Evolutionary conservation across 2,113 vertebrate genomes (phyloP).

Genomic region (Australoheros scitulus): DNA sequence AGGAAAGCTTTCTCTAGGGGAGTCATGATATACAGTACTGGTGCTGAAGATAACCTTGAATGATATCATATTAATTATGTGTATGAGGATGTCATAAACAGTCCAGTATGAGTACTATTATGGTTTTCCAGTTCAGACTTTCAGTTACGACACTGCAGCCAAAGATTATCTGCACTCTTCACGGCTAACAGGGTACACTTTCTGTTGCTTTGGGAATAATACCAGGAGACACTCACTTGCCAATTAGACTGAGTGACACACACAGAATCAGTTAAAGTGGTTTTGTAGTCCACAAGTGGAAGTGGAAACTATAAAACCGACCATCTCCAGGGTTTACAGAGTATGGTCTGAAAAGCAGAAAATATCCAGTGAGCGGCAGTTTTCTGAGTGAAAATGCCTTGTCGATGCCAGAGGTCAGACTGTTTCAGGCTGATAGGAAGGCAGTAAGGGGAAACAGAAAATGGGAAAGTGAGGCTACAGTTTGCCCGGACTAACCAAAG

Average conservation of each 20-base stretch:
- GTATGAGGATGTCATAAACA: rapidly evolving
- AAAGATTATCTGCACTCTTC: background rate
- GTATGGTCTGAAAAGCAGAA: background rate
- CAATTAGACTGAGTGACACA: background rate
- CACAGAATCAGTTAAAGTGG: background rate
- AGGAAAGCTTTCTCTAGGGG: rapidly evolving
- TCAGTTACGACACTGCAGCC: background rate
- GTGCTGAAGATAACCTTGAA: background rate
- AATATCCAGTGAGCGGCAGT: background rate
- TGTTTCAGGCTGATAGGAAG: background rate
- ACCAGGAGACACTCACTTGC: background rate
- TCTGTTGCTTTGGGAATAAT: background rate
- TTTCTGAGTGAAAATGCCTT: background rate
- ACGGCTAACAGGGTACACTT: background rate
- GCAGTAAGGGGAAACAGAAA: background rate
- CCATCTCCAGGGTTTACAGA: constrained; percentile 3
- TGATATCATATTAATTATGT: background rate
- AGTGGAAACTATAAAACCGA: background rate
- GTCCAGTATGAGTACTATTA: background rate
- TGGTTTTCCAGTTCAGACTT: background rate
- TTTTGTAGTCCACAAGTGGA: constrained; percentile 1
- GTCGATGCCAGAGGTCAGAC: background rate
- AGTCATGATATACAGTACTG: background rate
- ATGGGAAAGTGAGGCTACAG: background rate
- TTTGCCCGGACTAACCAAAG: background rate